Base-by-base conservation (phyloP, 2,797 vertebrate genomes). In the Alectoris magna region DNA sequence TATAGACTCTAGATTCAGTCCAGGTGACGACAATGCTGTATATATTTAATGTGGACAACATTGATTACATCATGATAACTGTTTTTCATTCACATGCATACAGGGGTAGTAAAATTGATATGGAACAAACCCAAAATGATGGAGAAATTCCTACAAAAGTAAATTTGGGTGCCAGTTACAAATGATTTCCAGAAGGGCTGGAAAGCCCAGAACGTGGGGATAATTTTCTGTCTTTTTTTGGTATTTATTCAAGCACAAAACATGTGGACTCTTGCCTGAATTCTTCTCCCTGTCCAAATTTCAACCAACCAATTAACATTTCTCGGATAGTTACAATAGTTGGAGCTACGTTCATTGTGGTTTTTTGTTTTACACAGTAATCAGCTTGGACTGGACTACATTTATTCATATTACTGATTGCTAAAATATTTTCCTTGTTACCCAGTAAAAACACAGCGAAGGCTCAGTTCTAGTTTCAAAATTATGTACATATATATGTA, bases 181-280 rank as follows among this genome's bases (percentile, higher is more conserved):
- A 96, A 97, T 72, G 24, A 85, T 84, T 97, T 96, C 96, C 95
- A 96, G 95, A 96, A 94, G 29, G 72, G 41, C 63, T 94, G 88
- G 85, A 82, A 93, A 96, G 41, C 66, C 53, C 43, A 68, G 68
- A 76, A 39, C 76, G 19, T 44, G 67, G 72, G 79, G 62, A 81
- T 88, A 87, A 11, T 27, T 92, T 95, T 92, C 87, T 86, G 38
- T 56, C 64, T 76, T 85, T 89, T 93, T 84, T 34, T 83, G 43
- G 53, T 95, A 91, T 93, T 93, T 94, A 95, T 86, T 96, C 83
- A 95, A 96, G 83, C 55, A 74, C 48, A 96, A 94, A 91, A 76
- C 84, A 86, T 88, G 93, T 82, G 83, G 70, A 77, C 55, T 81
- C 27, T 81, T 87, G 70, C 84, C 82, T 69, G 49, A 93, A 87